Conservation (phyloP, 2,888 invertebrate species). For the Meganola albula region DNA sequence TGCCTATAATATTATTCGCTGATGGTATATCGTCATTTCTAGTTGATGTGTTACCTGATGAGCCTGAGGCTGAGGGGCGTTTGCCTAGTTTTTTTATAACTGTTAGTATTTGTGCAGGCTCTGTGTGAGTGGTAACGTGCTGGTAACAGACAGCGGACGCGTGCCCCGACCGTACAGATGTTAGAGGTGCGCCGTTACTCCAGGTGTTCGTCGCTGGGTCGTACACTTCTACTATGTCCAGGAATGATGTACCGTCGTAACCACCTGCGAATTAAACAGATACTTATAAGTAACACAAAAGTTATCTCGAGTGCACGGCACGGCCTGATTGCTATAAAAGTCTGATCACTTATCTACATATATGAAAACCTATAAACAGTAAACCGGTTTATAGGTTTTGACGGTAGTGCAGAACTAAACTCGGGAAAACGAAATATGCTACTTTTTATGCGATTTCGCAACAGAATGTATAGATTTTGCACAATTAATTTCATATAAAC, state of each 20-base stretch:
- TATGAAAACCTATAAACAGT: too few species aligned
- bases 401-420: too few species aligned
- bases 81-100: constrained; percentile 35
- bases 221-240: constrained; percentile 92
- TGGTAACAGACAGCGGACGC: constrained; percentile 93
- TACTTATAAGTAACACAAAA: background rate
- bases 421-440: too few species aligned
- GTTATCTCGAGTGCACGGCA: background rate
- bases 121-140: constrained; percentile 75
- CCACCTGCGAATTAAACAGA: constrained; percentile 80
- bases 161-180: constrained; percentile 93
- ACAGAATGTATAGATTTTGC: too few species aligned
- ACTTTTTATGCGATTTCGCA: too few species aligned
- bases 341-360: too few species aligned
- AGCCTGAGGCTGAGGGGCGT: constrained; percentile 24
- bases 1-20: constrained; percentile 61
- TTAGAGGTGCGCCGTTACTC: constrained; percentile 86
- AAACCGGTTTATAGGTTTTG: too few species aligned
- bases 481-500: too few species aligned
- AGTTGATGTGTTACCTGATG: constrained; percentile 9
- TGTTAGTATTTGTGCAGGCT: constrained; percentile 32
- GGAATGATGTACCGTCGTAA: constrained; percentile 91
- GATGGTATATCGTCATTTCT: constrained; percentile 52
- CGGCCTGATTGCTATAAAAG: too few species aligned
- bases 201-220: constrained; percentile 87